Evolutionary conservation across 2,888 invertebrate species (phyloP).

Genomic region (Erebia ligea): DNA sequence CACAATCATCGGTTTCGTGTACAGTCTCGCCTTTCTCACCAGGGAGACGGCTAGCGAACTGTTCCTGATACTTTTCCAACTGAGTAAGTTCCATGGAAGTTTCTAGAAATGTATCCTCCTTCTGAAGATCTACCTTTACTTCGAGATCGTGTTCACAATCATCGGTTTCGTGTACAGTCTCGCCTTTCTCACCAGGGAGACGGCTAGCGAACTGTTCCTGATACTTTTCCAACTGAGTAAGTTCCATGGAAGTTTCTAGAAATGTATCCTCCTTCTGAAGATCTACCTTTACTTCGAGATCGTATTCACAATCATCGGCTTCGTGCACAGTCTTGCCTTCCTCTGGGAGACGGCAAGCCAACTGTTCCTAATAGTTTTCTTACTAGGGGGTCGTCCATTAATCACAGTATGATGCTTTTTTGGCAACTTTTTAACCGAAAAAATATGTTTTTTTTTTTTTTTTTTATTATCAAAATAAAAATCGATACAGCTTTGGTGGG

Average conservation of each 20-base stretch:
- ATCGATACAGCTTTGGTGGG: too few species aligned
- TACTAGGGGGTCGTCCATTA: too few species aligned
- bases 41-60: slow-evolving; percentile 70
- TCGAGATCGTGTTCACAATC: too few species aligned
- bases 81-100: slow-evolving; percentile 58
- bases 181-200: slow-evolving; percentile 68
- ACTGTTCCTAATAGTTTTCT: slow-evolving; percentile 70
- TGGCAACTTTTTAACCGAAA: too few species aligned
- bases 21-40: slow-evolving; percentile 70
- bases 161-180: slow-evolving; percentile 68
- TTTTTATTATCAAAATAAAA: too few species aligned
- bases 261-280: background rate
- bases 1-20: slow-evolving; percentile 68
- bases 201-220: slow-evolving; percentile 71
- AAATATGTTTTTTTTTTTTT: too few species aligned
- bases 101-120: too few species aligned
- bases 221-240: slow-evolving; percentile 74
- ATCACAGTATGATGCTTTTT: too few species aligned
- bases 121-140: background rate
- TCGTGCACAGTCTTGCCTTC: slow-evolving; percentile 71
- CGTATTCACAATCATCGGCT: slow-evolving; percentile 68
- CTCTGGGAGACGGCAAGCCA: slow-evolving; percentile 70
- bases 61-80: slow-evolving; percentile 72
- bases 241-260: slow-evolving; percentile 40
- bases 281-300: slow-evolving; percentile 70